Percentiles rank a stretch among this genome's conserved stretches.
Conservation (phyloP, 1,140 invertebrate species). For the Neodiprion pinetum region DNA sequence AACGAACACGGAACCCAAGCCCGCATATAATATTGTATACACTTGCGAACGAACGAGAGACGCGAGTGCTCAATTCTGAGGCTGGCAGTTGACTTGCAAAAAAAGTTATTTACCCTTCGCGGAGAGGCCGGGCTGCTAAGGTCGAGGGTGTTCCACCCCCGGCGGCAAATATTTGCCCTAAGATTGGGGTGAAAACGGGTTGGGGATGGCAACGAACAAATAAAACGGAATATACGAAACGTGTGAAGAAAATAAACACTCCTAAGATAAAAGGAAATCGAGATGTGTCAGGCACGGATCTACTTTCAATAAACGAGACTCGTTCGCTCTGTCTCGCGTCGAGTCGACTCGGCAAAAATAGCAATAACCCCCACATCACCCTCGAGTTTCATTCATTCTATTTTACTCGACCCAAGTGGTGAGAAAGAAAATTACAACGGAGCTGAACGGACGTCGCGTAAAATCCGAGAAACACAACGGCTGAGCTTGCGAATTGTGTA, state of each 20-base stretch:
- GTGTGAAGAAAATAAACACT: conserved; percentile 10
- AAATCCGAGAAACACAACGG: too few relatives aligned
- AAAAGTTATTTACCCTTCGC: conserved; percentile 31
- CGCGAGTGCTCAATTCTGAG: conserved; percentile 11
- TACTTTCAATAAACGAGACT: conserved; percentile 39
- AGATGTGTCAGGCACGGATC: conserved; percentile 35
- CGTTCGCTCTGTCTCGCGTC: conserved; percentile 1
- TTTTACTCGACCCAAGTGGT: too few relatives aligned
- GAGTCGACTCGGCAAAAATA: too few relatives aligned
- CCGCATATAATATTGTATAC: too few relatives aligned
- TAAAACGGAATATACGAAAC: conserved; percentile 16
- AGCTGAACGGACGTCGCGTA: too few relatives aligned
- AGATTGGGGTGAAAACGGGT: conserved; percentile 38
- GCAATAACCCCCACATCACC: too few relatives aligned
- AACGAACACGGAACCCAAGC: too few relatives aligned
- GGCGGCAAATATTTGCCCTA: conserved; percentile 43
- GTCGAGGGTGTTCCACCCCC: conserved; percentile 17
- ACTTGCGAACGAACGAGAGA: not conserved
- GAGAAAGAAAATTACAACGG: too few relatives aligned
- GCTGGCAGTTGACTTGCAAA: conserved; percentile 24
- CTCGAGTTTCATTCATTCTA: too few relatives aligned
- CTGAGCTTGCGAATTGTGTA: too few relatives aligned
- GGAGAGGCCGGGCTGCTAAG: conserved; percentile 10
- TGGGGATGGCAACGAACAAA: conserved; percentile 35
- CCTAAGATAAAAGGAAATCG: conserved; percentile 35